Conservation (phyloP, 2,113 vertebrate species). For the Pelecanoides urinatrix region DNA sequence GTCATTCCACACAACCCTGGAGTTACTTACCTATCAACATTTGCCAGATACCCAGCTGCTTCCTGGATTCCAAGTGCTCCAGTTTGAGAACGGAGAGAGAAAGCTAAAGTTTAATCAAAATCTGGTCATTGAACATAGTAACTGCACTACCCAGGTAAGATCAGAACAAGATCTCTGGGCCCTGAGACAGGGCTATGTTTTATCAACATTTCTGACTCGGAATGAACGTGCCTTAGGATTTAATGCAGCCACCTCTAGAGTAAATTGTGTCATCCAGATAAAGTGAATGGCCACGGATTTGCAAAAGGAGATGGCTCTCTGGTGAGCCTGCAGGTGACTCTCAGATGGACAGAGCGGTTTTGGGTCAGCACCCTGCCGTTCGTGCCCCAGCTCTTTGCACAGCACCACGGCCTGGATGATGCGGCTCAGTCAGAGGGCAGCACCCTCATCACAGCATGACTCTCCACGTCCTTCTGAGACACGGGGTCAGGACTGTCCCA, state of each 20-base stretch:
- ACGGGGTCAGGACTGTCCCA: not conserved
- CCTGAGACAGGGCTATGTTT: not conserved
- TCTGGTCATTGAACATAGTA: slow-evolving; percentile 82
- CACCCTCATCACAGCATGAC: accelerated
- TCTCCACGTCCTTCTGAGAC: not conserved
- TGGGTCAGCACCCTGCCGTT: not conserved
- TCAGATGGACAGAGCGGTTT: not conserved
- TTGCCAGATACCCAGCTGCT: slow-evolving; percentile 68
- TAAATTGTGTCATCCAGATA: too few relatives aligned
- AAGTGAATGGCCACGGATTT: not conserved
- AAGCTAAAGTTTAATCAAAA: slow-evolving; percentile 78
- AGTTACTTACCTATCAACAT: slow-evolving; percentile 77
- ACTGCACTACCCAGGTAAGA: slow-evolving; percentile 79
- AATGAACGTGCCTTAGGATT: not conserved
- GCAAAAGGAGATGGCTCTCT: not conserved
- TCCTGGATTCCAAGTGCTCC: slow-evolving; percentile 68
- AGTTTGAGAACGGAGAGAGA: slow-evolving; percentile 61
- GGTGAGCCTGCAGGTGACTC: not conserved
- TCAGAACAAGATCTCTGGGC: not conserved
- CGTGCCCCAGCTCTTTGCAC: not conserved
- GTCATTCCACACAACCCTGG: slow-evolving; percentile 81
- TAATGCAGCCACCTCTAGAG: not conserved
- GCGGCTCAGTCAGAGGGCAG: not conserved
- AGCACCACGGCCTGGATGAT: accelerated
- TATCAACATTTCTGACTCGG: not conserved